Base-by-base conservation (phyloP, 1,140 invertebrate genomes). In the Thalassaphorura encarpata region DNA sequence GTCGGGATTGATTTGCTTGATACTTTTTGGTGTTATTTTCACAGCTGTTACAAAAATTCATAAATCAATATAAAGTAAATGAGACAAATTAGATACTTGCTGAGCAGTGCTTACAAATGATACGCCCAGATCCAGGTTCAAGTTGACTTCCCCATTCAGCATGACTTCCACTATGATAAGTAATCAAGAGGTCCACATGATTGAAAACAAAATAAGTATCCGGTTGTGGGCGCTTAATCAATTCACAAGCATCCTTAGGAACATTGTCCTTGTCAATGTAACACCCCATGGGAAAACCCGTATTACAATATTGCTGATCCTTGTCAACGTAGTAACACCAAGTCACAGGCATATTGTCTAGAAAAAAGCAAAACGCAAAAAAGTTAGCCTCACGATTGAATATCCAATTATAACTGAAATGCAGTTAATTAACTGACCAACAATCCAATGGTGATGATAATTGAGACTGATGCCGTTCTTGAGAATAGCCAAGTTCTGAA, bases 371-470 rank as follows among this genome's bases (percentile, higher is more conserved):
- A 33, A 52, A 50, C 26, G 19, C n/a, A 47, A 46, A 47, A 39
- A 19, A 18, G 18, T 54, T 8, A 21, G 26, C 6, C 23, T 42
- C 6, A n/a, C n/a, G n/a, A n/a, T n/a, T n/a, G n/a, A n/a, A n/a
- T n/a, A n/a, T n/a, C n/a, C n/a, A n/a, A n/a, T 39, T 19, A 13
- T 42, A 45, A 8, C 21, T 45, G 8, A 15, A 45, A 45, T 45
- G 11, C 6, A 45, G 8, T 51, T 8, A 51, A 23, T 8, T 27
- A 2, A 66, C 71, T 69, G 71, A 76, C 77, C 86, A 66, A 95
- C 80, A 67, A 92, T 92, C 93, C 94, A 99, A 74, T 98, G 94
- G 73, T 99, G 95, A 66, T 97, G 89, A 75, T 99, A 99, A 72
- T 97, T 97, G n/a, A 95, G 76, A 62, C 83, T 83, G 74, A 98